Base-by-base conservation (phyloP, 2,797 vertebrate genomes). In the Fistularia tabacaria region DNA sequence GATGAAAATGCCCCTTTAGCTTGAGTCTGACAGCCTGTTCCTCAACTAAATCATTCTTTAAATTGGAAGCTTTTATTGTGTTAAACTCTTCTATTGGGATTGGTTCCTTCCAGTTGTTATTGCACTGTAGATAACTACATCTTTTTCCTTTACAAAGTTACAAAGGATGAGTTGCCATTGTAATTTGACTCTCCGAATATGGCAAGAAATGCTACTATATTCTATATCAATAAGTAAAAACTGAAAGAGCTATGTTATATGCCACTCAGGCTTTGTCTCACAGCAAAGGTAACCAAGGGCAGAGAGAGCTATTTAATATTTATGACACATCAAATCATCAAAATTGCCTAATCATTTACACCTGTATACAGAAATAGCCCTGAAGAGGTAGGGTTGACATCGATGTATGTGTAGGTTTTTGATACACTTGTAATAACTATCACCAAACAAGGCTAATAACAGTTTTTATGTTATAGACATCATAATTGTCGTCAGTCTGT, bases 361-460 rank as follows among this genome's bases (percentile, higher is more conserved):
- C 59, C 67, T 46, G 51, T 70, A 59, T 59, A 45, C 8, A 10
- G 57, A 59, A 56, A 51, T 54, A 62, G 50, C 65, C 43, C 66
- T 7, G 54, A 49, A 73, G 60, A 75, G 62, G 53, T 41, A 46
- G n/a, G 12, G 51, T 48, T 25, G 66, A 57, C 15, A 44, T 62
- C 72, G 82, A 86, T 73, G 73, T 71, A 80, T 84, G 66, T 76
- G 73, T 64, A 58, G 66, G 47, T 75, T 81, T 85, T 81, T 71
- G 79, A 88, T 85, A 87, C 78, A 74, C 77, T 81, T 83, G 84
- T 87, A 91, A 90, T 85, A 87, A 86, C 81, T 75, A 76, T 84
- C 76, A 67, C 74, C 82, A 84, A 89, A 87, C 88, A 90, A 88
- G 85, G 87, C 83, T 83, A 85, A 85, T 90, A 90, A 90, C 81